phyloP scores from a whole-genome alignment of 2,888 invertebrate species.

The Marronus borbonicus region DNA sequence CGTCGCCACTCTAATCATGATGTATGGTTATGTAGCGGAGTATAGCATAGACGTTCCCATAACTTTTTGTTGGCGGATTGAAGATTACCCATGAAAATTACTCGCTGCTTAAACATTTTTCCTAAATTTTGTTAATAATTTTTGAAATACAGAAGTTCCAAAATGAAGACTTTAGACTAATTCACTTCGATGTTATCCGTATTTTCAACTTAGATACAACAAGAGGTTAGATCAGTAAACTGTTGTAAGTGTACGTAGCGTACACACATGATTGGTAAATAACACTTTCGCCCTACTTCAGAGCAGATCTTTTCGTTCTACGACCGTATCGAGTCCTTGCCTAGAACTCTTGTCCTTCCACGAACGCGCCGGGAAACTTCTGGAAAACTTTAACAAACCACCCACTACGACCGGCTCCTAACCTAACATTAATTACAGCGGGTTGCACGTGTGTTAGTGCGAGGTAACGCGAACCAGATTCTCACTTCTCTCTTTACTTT shows the following conservation, averaged over 20 bases:
- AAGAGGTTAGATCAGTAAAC: too few species aligned
- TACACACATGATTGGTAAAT: background rate
- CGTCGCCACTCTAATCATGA: too few species aligned
- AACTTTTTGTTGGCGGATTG: too few species aligned
- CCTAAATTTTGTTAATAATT: too few species aligned
- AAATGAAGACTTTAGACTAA: too few species aligned
- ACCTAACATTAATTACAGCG: constrained; percentile 52
- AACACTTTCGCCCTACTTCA: constrained; percentile 10
- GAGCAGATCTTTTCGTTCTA: background rate
- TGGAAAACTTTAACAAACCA: constrained; percentile 40
- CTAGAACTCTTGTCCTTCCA: constrained; percentile 20
- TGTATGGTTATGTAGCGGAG: too few species aligned
- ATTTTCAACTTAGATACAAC: too few species aligned
- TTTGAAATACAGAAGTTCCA: too few species aligned
- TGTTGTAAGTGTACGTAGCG: background rate
- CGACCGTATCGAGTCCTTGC: constrained; percentile 11
- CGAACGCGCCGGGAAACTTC: constrained; percentile 20
- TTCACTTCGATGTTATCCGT: too few species aligned
- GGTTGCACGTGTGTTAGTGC: constrained; percentile 18
- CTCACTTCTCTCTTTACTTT: constrained; percentile 38
- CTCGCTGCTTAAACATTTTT: too few species aligned
- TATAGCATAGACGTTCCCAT: too few species aligned
- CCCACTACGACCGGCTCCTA: constrained; percentile 30
- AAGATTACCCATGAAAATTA: too few species aligned
- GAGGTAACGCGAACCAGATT: constrained; percentile 35